These are phyloP conservation scores for Oreotragus oreotragus DNA, from an alignment of 2,113 vertebrate genomes.

Conservation along the genomic window DNA sequence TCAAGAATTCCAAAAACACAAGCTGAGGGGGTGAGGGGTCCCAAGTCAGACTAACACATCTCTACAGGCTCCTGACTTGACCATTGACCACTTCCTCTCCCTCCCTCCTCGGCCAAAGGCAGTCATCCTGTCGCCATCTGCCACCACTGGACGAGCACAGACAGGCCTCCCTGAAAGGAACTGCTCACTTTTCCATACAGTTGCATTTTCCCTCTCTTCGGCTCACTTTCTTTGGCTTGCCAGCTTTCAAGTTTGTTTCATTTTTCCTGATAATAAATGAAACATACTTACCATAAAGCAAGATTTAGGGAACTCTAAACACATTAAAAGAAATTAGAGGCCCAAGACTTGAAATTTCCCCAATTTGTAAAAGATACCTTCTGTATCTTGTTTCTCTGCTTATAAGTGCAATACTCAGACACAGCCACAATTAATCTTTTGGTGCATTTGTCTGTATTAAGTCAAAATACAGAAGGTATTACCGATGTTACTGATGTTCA, in stretches of 20 bases:
- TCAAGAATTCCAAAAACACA: neutral
- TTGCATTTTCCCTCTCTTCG: neutral
- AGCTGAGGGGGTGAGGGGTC: neutral
- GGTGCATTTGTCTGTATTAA: neutral
- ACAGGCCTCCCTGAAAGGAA: neutral
- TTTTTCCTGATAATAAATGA: slow-evolving; percentile 8
- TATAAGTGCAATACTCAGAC: neutral
- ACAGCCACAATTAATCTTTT: neutral
- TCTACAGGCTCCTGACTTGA: neutral
- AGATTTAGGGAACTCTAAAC: neutral
- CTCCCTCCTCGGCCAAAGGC: neutral
- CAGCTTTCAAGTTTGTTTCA: neutral
- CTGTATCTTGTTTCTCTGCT: neutral
- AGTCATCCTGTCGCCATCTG: neutral
- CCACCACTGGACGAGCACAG: neutral
- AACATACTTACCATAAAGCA: neutral
- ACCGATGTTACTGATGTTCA: neutral
- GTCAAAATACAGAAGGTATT: neutral
- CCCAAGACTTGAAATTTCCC: neutral
- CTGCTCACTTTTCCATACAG: neutral
- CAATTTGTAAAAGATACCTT: neutral
- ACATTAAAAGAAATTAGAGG: neutral
- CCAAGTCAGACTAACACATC: neutral
- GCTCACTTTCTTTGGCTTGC: neutral
- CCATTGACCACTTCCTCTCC: neutral